Conservation (phyloP, 2,888 invertebrate genomes). For the Drosophila stalkeri region DNA sequence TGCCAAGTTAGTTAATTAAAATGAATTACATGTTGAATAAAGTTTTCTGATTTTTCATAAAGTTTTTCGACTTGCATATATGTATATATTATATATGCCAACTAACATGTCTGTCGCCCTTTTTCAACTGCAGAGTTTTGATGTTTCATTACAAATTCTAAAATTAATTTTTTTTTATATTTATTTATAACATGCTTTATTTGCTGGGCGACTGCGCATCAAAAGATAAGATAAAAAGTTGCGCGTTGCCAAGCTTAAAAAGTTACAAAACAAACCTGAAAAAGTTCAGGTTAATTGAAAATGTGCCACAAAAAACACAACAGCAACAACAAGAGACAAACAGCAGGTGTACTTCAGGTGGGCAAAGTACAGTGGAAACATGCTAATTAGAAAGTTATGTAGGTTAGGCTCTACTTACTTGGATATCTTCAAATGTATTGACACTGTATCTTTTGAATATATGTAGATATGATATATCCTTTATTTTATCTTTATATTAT, state of each 20-base stretch:
- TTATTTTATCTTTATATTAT: no score
- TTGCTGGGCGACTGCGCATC: slow-evolving; percentile 6
- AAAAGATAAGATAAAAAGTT: slow-evolving; percentile 18
- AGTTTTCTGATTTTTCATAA: slow-evolving; percentile 35
- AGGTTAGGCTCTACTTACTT: neutral
- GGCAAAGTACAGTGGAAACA: neutral
- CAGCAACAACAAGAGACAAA: neutral
- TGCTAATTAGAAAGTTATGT: slow-evolving; percentile 1
- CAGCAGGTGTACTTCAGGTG: slow-evolving; percentile 5
- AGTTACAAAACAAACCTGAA: neutral
- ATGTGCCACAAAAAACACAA: neutral
- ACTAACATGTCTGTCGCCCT: slow-evolving; percentile 3
- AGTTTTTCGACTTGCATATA: neutral
- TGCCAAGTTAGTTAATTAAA: slow-evolving; percentile 68
- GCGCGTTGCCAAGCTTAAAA: slow-evolving; percentile 6
- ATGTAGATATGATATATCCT: neutral
- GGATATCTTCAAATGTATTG: neutral
- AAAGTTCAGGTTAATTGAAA: slow-evolving; percentile 20
- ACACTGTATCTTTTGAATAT: neutral
- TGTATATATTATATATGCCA: neutral
- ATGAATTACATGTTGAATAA: slow-evolving; percentile 57
- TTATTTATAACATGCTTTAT: slow-evolving; percentile 9
- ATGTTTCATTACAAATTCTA: slow-evolving; percentile 15
- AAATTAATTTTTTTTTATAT: neutral
- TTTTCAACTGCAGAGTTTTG: slow-evolving; percentile 14